A percentile compares a stretch with the other conserved stretches of the same genome.
phyloP scores from a whole-genome alignment of 2,797 vertebrate species.

The Anabacerthia variegaticeps region DNA sequence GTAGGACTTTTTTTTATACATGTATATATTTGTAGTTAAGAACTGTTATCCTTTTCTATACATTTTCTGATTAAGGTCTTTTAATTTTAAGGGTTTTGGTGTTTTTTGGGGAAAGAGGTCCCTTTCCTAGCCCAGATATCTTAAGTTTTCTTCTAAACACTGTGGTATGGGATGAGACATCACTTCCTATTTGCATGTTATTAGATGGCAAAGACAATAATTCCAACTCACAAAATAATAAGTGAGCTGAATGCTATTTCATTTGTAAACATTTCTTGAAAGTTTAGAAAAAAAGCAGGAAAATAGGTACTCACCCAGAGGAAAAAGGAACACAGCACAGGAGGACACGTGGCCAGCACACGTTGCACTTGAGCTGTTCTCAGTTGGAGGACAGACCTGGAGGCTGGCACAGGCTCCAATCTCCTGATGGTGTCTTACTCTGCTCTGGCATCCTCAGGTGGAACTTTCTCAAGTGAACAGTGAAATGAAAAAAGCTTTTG shows the following conservation, averaged over 20 bases:
- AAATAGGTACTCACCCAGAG: neutral
- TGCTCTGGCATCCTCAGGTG: neutral
- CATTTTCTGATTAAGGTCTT: too few species aligned
- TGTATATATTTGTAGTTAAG: too few species aligned
- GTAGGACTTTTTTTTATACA: too few species aligned
- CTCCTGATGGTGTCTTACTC: neutral
- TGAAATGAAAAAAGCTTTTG: neutral
- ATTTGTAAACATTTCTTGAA: neutral
- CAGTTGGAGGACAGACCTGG: neutral
- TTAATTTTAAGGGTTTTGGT: too few species aligned
- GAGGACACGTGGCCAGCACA: neutral
- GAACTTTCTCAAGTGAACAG: neutral
- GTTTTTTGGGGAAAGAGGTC: too few species aligned
- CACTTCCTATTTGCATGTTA: neutral
- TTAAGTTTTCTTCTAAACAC: too few species aligned
- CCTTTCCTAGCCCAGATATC: too few species aligned
- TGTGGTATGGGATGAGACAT: neutral
- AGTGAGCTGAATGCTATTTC: neutral
- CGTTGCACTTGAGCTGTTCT: rapidly evolving
- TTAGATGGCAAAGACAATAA: neutral
- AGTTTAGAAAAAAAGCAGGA: neutral
- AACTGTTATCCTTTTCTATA: too few species aligned
- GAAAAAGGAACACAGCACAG: neutral
- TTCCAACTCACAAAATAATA: neutral
- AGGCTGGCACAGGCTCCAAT: neutral